Conservation (phyloP, 1,140 invertebrate genomes). For the Solen grandis region DNA sequence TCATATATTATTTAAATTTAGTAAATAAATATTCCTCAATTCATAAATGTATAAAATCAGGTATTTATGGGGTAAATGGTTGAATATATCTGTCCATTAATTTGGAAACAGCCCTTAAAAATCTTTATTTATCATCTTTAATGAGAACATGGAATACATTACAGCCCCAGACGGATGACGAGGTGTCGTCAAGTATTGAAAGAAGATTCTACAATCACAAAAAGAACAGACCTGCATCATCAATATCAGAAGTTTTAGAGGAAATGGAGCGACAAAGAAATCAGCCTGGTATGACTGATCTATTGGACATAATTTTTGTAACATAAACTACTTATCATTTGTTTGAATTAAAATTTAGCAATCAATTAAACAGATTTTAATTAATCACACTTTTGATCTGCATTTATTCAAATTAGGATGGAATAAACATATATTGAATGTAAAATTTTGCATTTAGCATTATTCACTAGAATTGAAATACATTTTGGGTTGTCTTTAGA, state of each 20-base stretch:
- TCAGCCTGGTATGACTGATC: constrained; percentile 56
- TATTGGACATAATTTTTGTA: background rate
- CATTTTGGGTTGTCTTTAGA: no score
- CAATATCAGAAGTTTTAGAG: constrained; percentile 78
- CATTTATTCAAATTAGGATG: background rate
- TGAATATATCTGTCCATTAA: no score
- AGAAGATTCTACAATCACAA: constrained; percentile 69
- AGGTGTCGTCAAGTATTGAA: constrained; percentile 48
- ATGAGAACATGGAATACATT: no score
- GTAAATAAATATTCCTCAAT: no score
- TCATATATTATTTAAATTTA: no score
- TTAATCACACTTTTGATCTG: background rate
- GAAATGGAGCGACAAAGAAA: constrained; percentile 73
- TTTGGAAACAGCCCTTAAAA: no score
- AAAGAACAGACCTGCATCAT: constrained; percentile 77
- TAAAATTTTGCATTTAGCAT: background rate
- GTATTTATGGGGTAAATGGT: no score
- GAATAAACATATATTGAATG: background rate
- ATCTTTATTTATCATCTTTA: no score
- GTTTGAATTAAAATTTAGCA: background rate
- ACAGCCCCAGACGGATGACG: constrained; percentile 68
- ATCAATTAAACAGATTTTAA: background rate
- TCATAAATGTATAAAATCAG: no score
- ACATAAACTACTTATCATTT: background rate
- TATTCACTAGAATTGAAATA: background rate